A percentile compares a stretch with the other conserved stretches of the same genome.
Evolutionary conservation across 2,797 vertebrate genomes (phyloP).

Genomic region (Kryptolebias ocellatus): DNA sequence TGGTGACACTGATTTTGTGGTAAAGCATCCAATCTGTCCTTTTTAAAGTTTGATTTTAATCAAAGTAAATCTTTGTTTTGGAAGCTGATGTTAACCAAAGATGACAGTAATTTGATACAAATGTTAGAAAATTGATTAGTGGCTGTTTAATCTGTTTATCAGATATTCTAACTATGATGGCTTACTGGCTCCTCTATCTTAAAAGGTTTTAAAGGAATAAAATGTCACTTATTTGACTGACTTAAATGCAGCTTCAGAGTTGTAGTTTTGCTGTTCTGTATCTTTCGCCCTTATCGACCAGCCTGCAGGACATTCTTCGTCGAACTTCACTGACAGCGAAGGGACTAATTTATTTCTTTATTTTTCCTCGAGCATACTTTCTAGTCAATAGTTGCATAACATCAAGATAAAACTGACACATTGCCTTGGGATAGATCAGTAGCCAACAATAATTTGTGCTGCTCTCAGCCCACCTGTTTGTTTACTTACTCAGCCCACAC

Average conservation of each 20-base stretch:
- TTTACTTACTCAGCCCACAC: constrained; percentile 71
- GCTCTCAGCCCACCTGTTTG: constrained; percentile 75
- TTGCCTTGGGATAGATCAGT: constrained; percentile 67
- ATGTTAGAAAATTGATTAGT: too few species aligned
- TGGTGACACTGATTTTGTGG: too few species aligned
- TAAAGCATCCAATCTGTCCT: too few species aligned
- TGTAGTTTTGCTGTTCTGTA: constrained; percentile 31
- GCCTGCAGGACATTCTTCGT: constrained; percentile 46
- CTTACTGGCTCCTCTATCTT: too few species aligned
- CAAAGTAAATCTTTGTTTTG: too few species aligned
- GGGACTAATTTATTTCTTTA: constrained; percentile 25
- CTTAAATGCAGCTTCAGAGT: not conserved
- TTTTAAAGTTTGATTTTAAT: too few species aligned
- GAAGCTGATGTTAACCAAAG: too few species aligned
- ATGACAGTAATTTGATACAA: too few species aligned
- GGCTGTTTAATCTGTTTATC: too few species aligned
- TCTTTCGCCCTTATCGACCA: constrained; percentile 57
- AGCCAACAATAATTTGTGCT: constrained; percentile 72
- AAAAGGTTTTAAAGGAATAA: too few species aligned
- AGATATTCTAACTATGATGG: too few species aligned
- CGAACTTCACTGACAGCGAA: constrained; percentile 52
- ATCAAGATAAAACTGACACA: constrained; percentile 71
- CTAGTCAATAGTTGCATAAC: constrained; percentile 67
- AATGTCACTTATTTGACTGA: not conserved
- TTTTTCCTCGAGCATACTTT: constrained; percentile 31